Evolutionary conservation across 1,140 invertebrate genomes (phyloP).

Genomic region (Gyrodactylus salaris): DNA sequence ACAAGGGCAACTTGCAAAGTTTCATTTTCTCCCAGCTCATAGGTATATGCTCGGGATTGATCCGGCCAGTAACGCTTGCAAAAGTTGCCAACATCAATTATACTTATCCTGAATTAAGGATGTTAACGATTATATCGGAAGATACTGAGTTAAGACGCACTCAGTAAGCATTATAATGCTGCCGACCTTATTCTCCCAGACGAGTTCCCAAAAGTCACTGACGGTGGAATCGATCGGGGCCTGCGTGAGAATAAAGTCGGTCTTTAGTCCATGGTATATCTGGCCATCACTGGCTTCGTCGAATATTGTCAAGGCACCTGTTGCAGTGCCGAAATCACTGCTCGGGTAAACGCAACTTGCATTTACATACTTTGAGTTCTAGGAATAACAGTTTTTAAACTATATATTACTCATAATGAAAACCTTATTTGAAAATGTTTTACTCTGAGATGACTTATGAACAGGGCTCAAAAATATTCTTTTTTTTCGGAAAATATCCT

Average conservation of each 20-base stretch:
- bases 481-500: no score
- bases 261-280: background rate
- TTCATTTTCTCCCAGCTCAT: no score
- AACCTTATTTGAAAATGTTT: no score
- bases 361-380: background rate
- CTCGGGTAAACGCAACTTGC: background rate
- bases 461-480: no score
- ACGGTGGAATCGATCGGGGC: constrained; percentile 17
- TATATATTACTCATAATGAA: no score
- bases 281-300: background rate
- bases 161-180: constrained; percentile 20
- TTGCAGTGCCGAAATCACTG: background rate
- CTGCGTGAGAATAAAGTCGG: constrained; percentile 15
- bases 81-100: background rate
- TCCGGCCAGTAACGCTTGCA: background rate
- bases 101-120: no score
- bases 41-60: no score
- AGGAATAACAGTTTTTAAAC: no score
- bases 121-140: no score
- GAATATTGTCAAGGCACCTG: background rate
- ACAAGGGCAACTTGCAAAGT: no score
- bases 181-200: constrained; percentile 15
- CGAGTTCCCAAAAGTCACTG: constrained; percentile 17
- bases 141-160: no score
- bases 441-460: no score